These are phyloP conservation scores for Hermaeophaga mercurialis DNA, from an alignment of 2,888 invertebrate species.

Conservation along the genomic window DNA sequence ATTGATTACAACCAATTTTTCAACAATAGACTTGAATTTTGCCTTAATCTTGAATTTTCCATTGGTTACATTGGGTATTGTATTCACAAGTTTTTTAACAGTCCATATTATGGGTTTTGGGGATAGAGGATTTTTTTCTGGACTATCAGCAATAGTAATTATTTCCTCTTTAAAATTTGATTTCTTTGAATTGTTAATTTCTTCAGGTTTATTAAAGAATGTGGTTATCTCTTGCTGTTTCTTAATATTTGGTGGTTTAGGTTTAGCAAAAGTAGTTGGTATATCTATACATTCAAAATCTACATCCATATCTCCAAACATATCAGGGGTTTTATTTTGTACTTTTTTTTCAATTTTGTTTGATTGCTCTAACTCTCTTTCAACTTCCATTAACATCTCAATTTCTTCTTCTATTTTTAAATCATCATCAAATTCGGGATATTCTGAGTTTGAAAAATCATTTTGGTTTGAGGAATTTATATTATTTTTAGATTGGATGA, in stretches of 20 bases:
- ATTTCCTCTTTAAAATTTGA: background rate
- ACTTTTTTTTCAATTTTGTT: constrained; percentile 1
- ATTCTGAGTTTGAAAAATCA: background rate
- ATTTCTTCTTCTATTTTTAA: constrained; percentile 42
- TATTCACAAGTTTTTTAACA: constrained; percentile 42
- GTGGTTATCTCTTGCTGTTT: background rate
- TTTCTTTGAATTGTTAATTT: background rate
- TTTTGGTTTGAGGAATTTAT: too few relatives aligned
- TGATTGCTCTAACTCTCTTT: constrained; percentile 36
- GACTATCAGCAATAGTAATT: constrained; percentile 13
- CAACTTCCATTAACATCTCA: constrained; percentile 43
- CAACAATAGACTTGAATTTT: constrained; percentile 62
- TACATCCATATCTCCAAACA: constrained; percentile 43
- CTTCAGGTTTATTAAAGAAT: background rate
- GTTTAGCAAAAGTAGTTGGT: constrained; percentile 12
- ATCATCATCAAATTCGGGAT: constrained; percentile 31
- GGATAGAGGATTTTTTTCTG: constrained; percentile 7
- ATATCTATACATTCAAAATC: constrained; percentile 37
- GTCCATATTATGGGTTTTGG: constrained; percentile 33
- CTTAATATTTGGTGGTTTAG: constrained; percentile 7
- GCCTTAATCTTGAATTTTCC: constrained; percentile 63
- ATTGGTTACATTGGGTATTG: constrained; percentile 49
- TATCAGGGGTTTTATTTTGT: constrained; percentile 37
- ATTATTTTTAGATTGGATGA: too few relatives aligned
- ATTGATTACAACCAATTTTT: constrained; percentile 62